Base-by-base conservation (phyloP, 35 echinoderm and acorn worm species). In the Strongylocentrotus purpuratus region DNA sequence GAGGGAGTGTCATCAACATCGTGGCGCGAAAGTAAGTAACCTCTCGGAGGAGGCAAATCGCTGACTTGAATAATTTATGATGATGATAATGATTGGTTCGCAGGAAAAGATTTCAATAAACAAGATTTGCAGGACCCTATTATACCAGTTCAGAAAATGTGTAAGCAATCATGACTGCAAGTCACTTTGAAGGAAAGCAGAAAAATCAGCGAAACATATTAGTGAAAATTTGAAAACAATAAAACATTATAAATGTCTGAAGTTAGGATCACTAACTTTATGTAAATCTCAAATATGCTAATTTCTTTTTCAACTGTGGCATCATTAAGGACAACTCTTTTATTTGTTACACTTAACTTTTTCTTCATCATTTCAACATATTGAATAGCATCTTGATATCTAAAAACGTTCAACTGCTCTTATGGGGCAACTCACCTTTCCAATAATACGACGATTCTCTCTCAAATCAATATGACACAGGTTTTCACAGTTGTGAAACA, bases 401-500 rank as follows among this genome's bases (percentile, higher is more conserved):
- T 32, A 45, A 91, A 35, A 47, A 91, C 32, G 1, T 47, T 47
- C 10, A 47, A 2, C 13, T 33, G 13, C 8, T 32, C 10, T 22
- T 22, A 58, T 22, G 28, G 15, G 32, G 45, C 4, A 13, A 33
- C 47, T 93, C 2, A 93, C 91, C 91, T 93, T 93, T 48, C 91
- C 91, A 58, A 52, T 93, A 8, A 93, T 28, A 13, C 91, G 45
- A 22, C 48, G 45, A 58, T 93, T 93, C 31, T 93, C 91, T 58
- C 22, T 31, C 32, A 93, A 46, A 46, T 93, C 91, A 18, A 93
- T 47, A 93, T 93, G 48, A 14, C 5, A 46, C 2, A 93, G 91
- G n/a, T 93, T 93, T 93, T 93, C 91, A 93, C 91, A 93, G 48
- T 93, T 93, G 48, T 93, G 91, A 93, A 93, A 93, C 48, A 93